Conservation (phyloP, 1,140 invertebrate species). For the Eufriesea mexicana region DNA sequence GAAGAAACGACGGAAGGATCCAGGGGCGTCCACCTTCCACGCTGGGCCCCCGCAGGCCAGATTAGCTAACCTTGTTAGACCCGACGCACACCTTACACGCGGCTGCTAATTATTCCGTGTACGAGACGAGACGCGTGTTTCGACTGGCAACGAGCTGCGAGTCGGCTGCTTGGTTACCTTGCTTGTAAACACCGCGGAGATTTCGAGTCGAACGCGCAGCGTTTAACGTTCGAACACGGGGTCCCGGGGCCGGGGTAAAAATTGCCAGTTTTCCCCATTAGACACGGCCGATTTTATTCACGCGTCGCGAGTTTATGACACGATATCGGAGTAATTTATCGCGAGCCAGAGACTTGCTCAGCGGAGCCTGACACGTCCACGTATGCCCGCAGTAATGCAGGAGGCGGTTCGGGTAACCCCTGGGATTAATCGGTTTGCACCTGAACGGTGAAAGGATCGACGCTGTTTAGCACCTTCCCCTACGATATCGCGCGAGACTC, state of each 20-base stretch:
- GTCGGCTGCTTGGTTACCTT: neutral
- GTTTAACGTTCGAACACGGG: neutral
- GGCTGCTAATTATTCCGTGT: conserved; percentile 69
- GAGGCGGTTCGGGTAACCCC: neutral
- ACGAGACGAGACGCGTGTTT: conserved; percentile 36
- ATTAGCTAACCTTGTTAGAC: conserved; percentile 75
- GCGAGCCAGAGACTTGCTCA: neutral
- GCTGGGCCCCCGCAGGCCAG: conserved; percentile 41
- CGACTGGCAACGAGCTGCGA: neutral
- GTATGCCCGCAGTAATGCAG: conserved; percentile 2
- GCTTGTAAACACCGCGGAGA: conserved; percentile 35
- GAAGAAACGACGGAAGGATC: conserved; percentile 37
- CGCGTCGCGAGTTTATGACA: neutral
- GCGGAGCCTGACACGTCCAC: neutral
- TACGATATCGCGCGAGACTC: too few species aligned
- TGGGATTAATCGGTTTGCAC: neutral
- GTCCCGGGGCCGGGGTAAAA: too few species aligned
- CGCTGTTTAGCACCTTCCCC: neutral
- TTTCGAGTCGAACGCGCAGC: neutral
- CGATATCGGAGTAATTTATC: conserved; percentile 6
- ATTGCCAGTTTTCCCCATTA: neutral
- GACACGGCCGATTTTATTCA: neutral
- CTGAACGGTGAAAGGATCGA: neutral
- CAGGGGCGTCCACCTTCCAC: conserved; percentile 49
- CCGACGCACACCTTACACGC: conserved; percentile 65